Evolutionary conservation across 2,113 vertebrate species (phyloP), one percentile per base, ranked within the genome.

Genomic region (Lepus timidus): DNA sequence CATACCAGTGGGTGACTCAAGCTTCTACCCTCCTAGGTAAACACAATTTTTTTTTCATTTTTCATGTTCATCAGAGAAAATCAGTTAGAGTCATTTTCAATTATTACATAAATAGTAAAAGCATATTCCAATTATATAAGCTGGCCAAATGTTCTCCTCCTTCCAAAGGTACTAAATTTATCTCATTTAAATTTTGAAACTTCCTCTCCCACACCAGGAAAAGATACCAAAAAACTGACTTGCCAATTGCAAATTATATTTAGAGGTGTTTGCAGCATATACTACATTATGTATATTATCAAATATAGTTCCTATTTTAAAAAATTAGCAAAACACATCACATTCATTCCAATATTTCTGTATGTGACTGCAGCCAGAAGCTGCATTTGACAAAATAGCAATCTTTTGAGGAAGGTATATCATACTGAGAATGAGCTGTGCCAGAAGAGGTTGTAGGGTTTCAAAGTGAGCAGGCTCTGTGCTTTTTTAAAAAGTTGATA

Each of bases 131-230:
- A 67, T 86, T n/a, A 88, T 29, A 70, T 29, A 79, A 92, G 51
- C 44, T 88, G 71, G n/a, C 27, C 62, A 95, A 78, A 67, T 27
- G 31, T 80, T 82, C 31, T 91, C 49, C 55, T 71, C 85, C 25
- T 96, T 68, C 29, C 16, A 58, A 91, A 84, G 52, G 39, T 64
- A 84, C 44, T 70, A 88, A 90, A 29, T n/a, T 95, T 91, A 85
- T 82, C 74, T 74, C 81, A 87, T 96, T 88, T 94, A 64, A 88
- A 76, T 75, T 93, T 89, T 95, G 86, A 93, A 85, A 68, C 52
- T 85, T 96, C 62, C 33, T 89, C 62, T 88, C 75, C 39, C n/a
- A 55, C 62, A 62, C 19, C 20, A 82, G 33, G 8, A 79, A 90
- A 95, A 96, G 61, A n/a, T 51, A 85, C 36, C 64, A 87, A 92